phyloP scores from a whole-genome alignment of 1,140 invertebrate species.

The Branchinecta lindahli region DNA sequence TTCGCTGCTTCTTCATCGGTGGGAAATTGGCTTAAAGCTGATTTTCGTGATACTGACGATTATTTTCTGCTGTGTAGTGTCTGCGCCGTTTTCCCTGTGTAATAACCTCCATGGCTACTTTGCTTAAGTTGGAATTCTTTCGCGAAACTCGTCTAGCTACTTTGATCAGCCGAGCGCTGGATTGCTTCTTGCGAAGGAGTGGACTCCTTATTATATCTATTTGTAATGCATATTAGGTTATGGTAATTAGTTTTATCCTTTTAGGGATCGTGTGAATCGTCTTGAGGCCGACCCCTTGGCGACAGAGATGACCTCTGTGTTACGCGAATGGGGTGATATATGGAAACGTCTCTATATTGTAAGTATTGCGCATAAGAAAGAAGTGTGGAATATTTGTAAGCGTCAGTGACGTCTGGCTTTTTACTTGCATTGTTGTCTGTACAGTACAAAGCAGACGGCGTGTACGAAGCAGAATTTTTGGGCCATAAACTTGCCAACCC shows the following conservation, averaged over 20 bases:
- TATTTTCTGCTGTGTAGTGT: too few species aligned
- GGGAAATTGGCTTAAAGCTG: too few species aligned
- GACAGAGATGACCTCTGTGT: slow-evolving; percentile 65
- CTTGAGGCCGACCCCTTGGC: slow-evolving; percentile 53
- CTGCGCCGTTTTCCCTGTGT: too few species aligned
- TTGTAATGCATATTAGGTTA: slow-evolving; percentile 9
- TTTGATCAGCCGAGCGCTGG: too few species aligned
- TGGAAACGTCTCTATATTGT: slow-evolving; percentile 80
- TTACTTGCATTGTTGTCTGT: background rate
- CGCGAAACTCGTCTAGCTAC: too few species aligned
- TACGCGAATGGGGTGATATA: slow-evolving; percentile 79
- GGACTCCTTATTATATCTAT: background rate
- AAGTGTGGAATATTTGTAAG: slow-evolving; percentile 20
- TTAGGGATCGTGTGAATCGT: slow-evolving; percentile 4
- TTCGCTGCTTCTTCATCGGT: too few species aligned
- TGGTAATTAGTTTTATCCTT: slow-evolving; percentile 3
- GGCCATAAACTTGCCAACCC: background rate
- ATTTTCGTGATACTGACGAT: too few species aligned
- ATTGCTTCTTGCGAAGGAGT: background rate
- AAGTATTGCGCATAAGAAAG: slow-evolving; percentile 22
- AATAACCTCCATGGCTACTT: too few species aligned
- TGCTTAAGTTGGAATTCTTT: too few species aligned
- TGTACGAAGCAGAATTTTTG: slow-evolving; percentile 5
- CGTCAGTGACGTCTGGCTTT: background rate
- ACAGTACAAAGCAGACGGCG: background rate